Evolutionary conservation across 1,140 invertebrate genomes (phyloP).

Genomic region (Sycobia sp.): DNA sequence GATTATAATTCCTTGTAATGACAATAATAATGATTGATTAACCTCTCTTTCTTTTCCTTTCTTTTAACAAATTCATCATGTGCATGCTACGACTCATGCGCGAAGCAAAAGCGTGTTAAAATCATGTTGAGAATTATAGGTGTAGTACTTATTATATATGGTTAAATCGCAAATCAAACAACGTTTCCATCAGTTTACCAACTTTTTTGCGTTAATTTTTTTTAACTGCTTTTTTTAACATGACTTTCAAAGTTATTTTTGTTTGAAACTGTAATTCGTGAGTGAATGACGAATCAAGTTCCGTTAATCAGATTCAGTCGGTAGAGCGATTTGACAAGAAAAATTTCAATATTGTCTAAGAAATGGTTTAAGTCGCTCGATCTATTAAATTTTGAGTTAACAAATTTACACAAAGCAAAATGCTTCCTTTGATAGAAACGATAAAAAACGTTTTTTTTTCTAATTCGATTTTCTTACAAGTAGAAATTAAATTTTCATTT

Average conservation of each 20-base stretch:
- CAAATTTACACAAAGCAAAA: too few relatives aligned
- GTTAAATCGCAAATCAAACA: slow-evolving; percentile 3
- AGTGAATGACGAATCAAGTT: slow-evolving; percentile 1
- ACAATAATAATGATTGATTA: slow-evolving; percentile 20
- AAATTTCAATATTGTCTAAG: too few relatives aligned
- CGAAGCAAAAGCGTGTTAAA: slow-evolving; percentile 1
- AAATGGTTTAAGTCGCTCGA: too few relatives aligned
- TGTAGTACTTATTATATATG: background rate
- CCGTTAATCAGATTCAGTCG: slow-evolving; percentile 17
- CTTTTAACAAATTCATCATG: slow-evolving; percentile 10
- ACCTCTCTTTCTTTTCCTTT: slow-evolving; percentile 13
- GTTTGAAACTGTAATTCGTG: background rate
- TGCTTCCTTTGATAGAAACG: too few relatives aligned
- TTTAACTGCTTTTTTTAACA: slow-evolving; percentile 5
- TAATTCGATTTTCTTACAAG: too few relatives aligned
- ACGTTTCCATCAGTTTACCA: slow-evolving; percentile 23
- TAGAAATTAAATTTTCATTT: too few relatives aligned
- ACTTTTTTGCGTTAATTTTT: too few relatives aligned
- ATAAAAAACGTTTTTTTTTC: too few relatives aligned
- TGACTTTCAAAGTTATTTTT: slow-evolving; percentile 18
- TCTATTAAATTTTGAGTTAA: too few relatives aligned
- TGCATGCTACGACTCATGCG: background rate
- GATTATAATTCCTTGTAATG: slow-evolving; percentile 17
- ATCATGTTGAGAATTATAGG: slow-evolving; percentile 17
- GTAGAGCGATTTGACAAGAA: slow-evolving; percentile 25